Evolutionary conservation across 2,113 vertebrate genomes (phyloP).

Genomic region (Hemiscyllium ocellatum): DNA sequence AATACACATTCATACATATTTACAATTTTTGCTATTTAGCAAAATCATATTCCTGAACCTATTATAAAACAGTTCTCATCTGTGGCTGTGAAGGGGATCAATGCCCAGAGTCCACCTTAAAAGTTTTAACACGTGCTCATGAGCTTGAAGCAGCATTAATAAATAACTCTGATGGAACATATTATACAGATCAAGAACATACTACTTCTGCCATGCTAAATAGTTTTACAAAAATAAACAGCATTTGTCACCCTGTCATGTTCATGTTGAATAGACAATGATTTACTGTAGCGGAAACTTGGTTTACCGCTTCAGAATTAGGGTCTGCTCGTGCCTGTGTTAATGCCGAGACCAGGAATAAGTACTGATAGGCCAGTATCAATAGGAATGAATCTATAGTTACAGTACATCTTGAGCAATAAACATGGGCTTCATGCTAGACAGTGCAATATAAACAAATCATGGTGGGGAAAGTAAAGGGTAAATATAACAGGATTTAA

Average conservation of each 20-base stretch:
- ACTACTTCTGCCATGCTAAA: conserved; percentile 60
- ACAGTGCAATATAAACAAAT: conserved; percentile 32
- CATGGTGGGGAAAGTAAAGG: not conserved
- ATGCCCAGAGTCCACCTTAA: conserved; percentile 51
- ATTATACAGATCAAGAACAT: conserved; percentile 52
- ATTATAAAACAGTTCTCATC: conserved; percentile 50
- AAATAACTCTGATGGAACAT: conserved; percentile 54
- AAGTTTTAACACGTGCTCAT: conserved; percentile 43
- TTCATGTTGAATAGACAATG: conserved; percentile 16
- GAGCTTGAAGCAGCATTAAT: conserved; percentile 57
- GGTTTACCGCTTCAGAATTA: not conserved
- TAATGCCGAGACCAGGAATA: not conserved
- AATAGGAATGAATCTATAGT: conserved; percentile 8
- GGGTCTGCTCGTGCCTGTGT: not conserved
- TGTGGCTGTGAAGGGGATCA: conserved; percentile 45
- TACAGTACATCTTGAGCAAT: conserved; percentile 33
- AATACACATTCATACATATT: conserved; percentile 73
- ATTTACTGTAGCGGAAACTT: conserved; percentile 28
- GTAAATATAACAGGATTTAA: not conserved
- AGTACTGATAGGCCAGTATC: conserved; percentile 14
- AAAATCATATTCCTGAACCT: conserved; percentile 60
- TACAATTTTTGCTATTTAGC: conserved; percentile 63
- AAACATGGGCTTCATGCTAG: conserved; percentile 35
- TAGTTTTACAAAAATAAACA: conserved; percentile 47
- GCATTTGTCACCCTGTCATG: conserved; percentile 34